Conservation (phyloP, 2,113 vertebrate genomes). For the Aix galericulata region DNA sequence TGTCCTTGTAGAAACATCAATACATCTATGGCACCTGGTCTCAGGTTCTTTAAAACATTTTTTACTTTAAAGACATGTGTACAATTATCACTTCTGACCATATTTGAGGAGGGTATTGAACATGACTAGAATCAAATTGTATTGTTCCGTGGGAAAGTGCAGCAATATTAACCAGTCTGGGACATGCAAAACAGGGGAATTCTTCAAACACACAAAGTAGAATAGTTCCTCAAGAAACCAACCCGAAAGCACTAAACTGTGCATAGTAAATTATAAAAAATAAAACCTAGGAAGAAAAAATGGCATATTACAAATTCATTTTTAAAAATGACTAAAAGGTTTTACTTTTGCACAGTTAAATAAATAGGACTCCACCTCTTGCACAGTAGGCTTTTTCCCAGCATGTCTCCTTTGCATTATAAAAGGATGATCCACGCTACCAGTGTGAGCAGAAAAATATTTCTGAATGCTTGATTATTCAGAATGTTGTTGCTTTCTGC, state of each 20-base stretch:
- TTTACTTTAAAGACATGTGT: not conserved
- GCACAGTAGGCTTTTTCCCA: not conserved
- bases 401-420: not conserved
- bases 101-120: not conserved
- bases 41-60: not conserved
- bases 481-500: not conserved
- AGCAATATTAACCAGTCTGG: not conserved
- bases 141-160: not conserved
- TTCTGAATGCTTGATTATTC: slow-evolving; percentile 1
- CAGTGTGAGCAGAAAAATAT: not conserved
- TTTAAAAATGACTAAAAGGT: not conserved
- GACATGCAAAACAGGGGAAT: not conserved
- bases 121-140: not conserved
- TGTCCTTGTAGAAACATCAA: not conserved
- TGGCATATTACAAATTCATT: not conserved
- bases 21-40: not conserved
- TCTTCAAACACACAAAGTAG: not conserved
- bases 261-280: not conserved
- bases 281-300: not conserved
- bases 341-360: not conserved
- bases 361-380: not conserved
- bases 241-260: not conserved
- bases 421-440: not conserved
- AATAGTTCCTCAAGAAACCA: not conserved
- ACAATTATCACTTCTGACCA: not conserved